phyloP scores from a whole-genome alignment of 2,797 vertebrate species.

The Pagetopsis macropterus region DNA sequence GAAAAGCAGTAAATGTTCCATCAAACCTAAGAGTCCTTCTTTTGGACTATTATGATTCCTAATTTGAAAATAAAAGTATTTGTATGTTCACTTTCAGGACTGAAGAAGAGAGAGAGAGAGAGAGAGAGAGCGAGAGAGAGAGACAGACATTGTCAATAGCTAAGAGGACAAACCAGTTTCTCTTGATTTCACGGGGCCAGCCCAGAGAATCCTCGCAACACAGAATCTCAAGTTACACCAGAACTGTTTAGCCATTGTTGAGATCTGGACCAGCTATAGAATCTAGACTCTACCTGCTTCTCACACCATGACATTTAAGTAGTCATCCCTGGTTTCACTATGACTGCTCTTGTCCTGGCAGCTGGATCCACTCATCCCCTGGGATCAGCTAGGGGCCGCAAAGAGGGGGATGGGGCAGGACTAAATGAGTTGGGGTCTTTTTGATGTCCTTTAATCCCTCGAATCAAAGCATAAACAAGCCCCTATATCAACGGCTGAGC shows the following conservation, averaged over 20 bases:
- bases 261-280: constrained; percentile 65
- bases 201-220: constrained; percentile 54
- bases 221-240: constrained; percentile 71
- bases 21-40: constrained; percentile 7
- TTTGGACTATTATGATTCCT: constrained; percentile 4
- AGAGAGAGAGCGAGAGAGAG: neutral
- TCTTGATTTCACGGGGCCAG: constrained; percentile 61
- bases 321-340: constrained; percentile 41
- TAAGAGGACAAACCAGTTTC: constrained; percentile 76
- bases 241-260: constrained; percentile 72
- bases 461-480: constrained; percentile 75
- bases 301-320: constrained; percentile 57
- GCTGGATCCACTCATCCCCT: constrained; percentile 79
- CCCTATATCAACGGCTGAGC: constrained; percentile 40
- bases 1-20: neutral
- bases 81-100: constrained; percentile 4
- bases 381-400: constrained; percentile 56
- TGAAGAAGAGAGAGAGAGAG: neutral
- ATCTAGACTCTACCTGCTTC: constrained; percentile 40
- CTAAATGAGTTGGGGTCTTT: constrained; percentile 63
- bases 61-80: constrained; percentile 22
- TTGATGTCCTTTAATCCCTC: constrained; percentile 76
- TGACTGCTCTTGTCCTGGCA: constrained; percentile 60
- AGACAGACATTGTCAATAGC: constrained; percentile 38
- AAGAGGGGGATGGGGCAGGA: constrained; percentile 31